These are phyloP conservation scores for Anisognathus igniventris DNA, from an alignment of 2,797 vertebrate genomes.

Conservation along the genomic window DNA sequence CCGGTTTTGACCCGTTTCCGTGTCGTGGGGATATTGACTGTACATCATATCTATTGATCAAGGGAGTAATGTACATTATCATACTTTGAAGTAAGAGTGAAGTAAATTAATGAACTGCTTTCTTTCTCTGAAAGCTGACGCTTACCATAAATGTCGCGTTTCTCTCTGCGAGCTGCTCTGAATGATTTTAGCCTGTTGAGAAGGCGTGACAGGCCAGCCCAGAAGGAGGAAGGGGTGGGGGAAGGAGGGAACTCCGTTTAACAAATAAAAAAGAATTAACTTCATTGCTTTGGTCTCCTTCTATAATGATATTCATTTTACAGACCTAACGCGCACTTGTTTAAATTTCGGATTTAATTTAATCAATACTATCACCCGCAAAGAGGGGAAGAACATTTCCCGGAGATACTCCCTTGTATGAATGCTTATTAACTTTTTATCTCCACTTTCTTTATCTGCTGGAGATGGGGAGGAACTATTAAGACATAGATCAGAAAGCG, in stretches of 20 bases:
- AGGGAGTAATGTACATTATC: constrained; percentile 63
- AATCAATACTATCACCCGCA: constrained; percentile 71
- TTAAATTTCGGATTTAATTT: constrained; percentile 79
- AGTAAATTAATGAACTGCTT: constrained; percentile 83
- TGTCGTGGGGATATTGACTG: constrained; percentile 67
- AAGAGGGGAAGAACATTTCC: constrained; percentile 32
- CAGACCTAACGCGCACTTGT: constrained; percentile 75
- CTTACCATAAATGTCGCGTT: constrained; percentile 80
- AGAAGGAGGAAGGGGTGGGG: constrained; percentile 85
- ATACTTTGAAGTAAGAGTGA: constrained; percentile 73
- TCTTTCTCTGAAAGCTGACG: constrained; percentile 76
- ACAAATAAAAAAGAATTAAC: constrained; percentile 90
- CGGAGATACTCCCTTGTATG: constrained; percentile 26
- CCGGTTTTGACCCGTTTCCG: constrained; percentile 42
- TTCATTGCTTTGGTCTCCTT: constrained; percentile 82
- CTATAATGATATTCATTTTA: constrained; percentile 82
- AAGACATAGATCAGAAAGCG: constrained; percentile 49
- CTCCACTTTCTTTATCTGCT: constrained; percentile 60
- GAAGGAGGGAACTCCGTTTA: constrained; percentile 84
- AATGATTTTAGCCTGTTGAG: constrained; percentile 85
- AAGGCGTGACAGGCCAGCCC: constrained; percentile 87
- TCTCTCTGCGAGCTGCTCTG: constrained; percentile 76
- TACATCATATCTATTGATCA: constrained; percentile 81
- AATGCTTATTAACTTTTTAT: constrained; percentile 70
- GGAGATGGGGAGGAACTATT: constrained; percentile 53